Base-by-base conservation (phyloP, 2,888 invertebrate genomes). In the Pristionchus fissidentatus region DNA sequence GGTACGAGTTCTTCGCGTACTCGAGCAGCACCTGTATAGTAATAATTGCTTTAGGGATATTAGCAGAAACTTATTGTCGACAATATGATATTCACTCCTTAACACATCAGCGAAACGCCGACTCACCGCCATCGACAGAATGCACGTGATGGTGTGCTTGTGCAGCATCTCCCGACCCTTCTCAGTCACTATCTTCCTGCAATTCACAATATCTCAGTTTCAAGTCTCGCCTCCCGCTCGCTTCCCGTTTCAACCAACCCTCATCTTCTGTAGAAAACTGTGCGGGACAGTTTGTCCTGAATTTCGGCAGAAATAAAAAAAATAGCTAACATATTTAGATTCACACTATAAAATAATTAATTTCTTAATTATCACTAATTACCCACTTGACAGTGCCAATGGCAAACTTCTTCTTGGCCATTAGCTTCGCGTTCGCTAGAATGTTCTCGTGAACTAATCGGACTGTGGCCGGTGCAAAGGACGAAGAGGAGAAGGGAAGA, bases 341-440 rank as follows among this genome's bases (percentile, higher is more conserved):
- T n/a, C n/a, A n/a, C n/a, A n/a, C n/a, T n/a, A n/a, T n/a, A n/a
- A n/a, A n/a, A n/a, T n/a, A n/a, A n/a, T n/a, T n/a, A n/a, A n/a
- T n/a, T n/a, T n/a, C n/a, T n/a, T n/a, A n/a, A n/a, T n/a, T n/a
- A 32, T 38, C 13, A 73, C 8, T 43, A 10, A 49, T 1, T 26
- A 57, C 87, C 81, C n/a, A 87, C 87, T 86, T 87, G 79, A 87
- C 87, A 4, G 87, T 86, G 70, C 88, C 88, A 52, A 82, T 70
- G 4, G 88, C 87, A 49, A 84, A 87, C 75, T 88, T 88, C 79
- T 87, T 87, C 78, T 86, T 87, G 29, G 85, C 84, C 66, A 87
- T 52, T 32, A 88, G 83, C 13, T 41, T 73, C 8, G 84, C 83
- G 80, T 86, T 85, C 1, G 85, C 84, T 83, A 88, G 87, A 15